Percentiles rank a stretch among this genome's conserved stretches.
phyloP scores from a whole-genome alignment of 2,888 invertebrate genomes.

The Nephrotoma appendiculata region DNA sequence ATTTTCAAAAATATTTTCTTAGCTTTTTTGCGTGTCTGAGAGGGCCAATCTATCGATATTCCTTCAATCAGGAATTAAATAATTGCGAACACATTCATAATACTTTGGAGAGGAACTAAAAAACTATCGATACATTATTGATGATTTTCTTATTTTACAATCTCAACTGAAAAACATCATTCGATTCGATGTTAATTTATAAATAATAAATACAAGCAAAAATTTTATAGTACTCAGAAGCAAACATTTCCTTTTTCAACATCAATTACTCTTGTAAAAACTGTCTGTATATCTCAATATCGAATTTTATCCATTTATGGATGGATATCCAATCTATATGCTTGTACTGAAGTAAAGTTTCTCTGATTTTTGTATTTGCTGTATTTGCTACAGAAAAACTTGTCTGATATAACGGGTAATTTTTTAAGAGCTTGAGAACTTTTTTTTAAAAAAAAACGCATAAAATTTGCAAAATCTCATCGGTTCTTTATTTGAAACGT shows the following conservation, averaged over 20 bases:
- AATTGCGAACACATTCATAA: not conserved
- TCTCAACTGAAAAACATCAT: not conserved
- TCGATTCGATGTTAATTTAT: not conserved
- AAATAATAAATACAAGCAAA: not conserved
- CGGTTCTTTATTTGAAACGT: too few species aligned
- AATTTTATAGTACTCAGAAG: not conserved
- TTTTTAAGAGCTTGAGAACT: too few species aligned
- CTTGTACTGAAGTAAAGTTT: not conserved
- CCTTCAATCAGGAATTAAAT: not conserved
- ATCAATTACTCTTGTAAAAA: not conserved
- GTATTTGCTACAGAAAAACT: not conserved
- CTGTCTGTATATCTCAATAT: not conserved
- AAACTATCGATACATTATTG: not conserved
- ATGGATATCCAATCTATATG: not conserved
- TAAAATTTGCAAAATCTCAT: too few species aligned
- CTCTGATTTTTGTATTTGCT: not conserved
- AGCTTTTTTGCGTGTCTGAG: not conserved
- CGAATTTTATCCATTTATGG: not conserved
- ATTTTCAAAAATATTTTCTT: not conserved
- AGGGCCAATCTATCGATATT: too few species aligned
- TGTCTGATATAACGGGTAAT: not conserved
- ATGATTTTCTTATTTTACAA: not conserved
- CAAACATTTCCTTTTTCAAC: not conserved
- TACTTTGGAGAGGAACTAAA: not conserved
- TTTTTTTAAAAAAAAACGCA: too few species aligned